Evolutionary conservation across 2,888 invertebrate genomes (phyloP), one percentile per base, ranked within the genome.

Genomic region (Nemapogon koenigi): DNA sequence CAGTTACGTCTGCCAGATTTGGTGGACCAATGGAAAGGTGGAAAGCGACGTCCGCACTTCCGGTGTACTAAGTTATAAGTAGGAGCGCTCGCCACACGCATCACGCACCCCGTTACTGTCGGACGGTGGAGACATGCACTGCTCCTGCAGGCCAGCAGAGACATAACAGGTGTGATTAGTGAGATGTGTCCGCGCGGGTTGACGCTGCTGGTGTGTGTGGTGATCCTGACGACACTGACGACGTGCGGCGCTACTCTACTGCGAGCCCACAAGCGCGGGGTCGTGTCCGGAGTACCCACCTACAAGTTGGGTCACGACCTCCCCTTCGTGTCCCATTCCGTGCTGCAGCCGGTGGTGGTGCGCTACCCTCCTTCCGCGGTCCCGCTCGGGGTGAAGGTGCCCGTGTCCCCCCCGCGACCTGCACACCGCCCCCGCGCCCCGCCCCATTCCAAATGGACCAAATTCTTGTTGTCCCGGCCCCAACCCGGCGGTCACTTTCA

Each of bases 271-370:
- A 78, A 78, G 48, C 59, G 75, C 7, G 76, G 78, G 40, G 59
- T 69, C 10, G 53, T 70, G 30, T 63, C 72, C 7, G 44, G 56
- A 3, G 56, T 79, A n/a, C 79, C 79, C 1, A 60, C 80, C 2
- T 81, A 59, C 54, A 81, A 81, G 41, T 59, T 73, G 4, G 80
- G 80, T 22, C 66, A 78, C 41, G 80, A 80, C 43, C 70, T 78
- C 32, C 78, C 79, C 0, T 62, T 53, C 4, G 71, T 80, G 11
- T 69, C 75, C 1, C 80, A 80, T 47, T 80, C 80, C 1, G 55
- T 79, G 6, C 51, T 79, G 11, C 79, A 79, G 46, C 80, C 80
- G 0, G 43, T 80, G 4, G 67, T 79, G 8, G 76, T 80, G 1
- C 62, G 66, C 1, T 80, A 80, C 44, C 80, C 79, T 1, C 72